Conservation (phyloP, 1,140 invertebrate genomes). For the Magallana ariakensis region DNA sequence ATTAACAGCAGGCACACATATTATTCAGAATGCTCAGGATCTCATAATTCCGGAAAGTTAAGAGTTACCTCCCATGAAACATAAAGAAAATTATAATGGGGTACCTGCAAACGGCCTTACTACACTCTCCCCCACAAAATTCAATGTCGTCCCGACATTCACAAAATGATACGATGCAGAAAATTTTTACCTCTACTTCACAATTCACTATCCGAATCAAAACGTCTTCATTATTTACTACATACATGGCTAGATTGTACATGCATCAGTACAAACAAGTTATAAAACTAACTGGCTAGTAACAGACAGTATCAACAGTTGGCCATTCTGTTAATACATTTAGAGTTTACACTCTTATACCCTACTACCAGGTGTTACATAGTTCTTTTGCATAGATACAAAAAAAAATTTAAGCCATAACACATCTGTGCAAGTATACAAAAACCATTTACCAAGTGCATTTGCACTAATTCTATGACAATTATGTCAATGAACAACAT, state of each 20-base stretch:
- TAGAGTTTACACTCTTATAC: not conserved
- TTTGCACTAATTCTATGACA: not conserved
- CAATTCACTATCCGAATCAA: not conserved
- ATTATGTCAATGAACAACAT: not conserved
- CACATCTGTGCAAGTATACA: not conserved
- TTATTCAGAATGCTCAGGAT: not conserved
- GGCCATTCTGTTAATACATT: constrained; percentile 38
- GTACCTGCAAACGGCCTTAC: not conserved
- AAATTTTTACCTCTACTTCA: not conserved
- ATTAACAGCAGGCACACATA: not conserved
- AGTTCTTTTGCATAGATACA: not conserved
- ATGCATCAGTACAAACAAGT: constrained; percentile 7
- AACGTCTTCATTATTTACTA: not conserved
- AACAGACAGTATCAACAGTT: constrained; percentile 22
- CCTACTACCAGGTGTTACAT: constrained; percentile 2
- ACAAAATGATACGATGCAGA: not conserved
- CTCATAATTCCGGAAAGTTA: too few relatives aligned
- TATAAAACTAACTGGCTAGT: constrained; percentile 31
- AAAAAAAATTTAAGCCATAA: not conserved
- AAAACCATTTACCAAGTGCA: not conserved
- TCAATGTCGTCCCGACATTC: constrained; percentile 37
- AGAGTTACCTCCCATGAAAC: too few relatives aligned
- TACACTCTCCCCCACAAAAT: constrained; percentile 33
- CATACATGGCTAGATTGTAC: constrained; percentile 4
- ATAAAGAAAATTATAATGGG: not conserved